Evolutionary conservation across 2,888 invertebrate species (phyloP).

Genomic region (Calameuta filiformis): DNA sequence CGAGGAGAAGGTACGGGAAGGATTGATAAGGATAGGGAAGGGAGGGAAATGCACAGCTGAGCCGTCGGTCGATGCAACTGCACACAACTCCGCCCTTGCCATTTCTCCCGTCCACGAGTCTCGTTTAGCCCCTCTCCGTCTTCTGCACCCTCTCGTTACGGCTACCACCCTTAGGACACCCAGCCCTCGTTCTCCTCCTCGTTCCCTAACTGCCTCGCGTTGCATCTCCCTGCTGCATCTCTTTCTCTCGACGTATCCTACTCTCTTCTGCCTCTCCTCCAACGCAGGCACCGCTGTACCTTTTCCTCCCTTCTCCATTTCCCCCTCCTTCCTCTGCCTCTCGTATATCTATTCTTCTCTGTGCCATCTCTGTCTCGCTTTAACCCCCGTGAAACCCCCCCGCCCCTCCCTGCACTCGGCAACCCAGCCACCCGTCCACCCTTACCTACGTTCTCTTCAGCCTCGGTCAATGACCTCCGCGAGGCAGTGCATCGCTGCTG

Average conservation of each 20-base stretch:
- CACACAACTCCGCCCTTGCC: conserved; percentile 45
- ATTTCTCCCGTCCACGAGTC: conserved; percentile 22
- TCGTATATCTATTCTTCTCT: conserved; percentile 23
- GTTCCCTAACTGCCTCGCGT: conserved; percentile 15
- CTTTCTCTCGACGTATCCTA: conserved; percentile 14
- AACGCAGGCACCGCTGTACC: not conserved
- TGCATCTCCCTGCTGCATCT: conserved; percentile 9
- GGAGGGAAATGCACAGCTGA: conserved; percentile 55
- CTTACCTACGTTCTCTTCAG: conserved; percentile 41
- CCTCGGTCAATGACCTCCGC: conserved; percentile 62
- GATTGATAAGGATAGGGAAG: conserved; percentile 13
- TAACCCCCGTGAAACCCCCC: conserved; percentile 15
- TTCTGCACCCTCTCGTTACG: conserved; percentile 21
- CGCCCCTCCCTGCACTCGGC: conserved; percentile 18
- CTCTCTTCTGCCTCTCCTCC: not conserved
- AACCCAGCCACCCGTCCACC: conserved; percentile 25
- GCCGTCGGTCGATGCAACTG: conserved; percentile 60
- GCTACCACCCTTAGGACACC: conserved; percentile 29
- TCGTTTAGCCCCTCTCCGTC: conserved; percentile 21
- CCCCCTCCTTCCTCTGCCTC: conserved; percentile 11
- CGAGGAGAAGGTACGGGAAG: conserved; percentile 10
- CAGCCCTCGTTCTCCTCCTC: conserved; percentile 20
- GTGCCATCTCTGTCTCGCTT: not conserved
- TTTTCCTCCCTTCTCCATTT: not conserved
- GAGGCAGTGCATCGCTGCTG: conserved; percentile 46